Evolutionary conservation across 1,140 invertebrate genomes (phyloP).

Genomic region (Stegodyphus mimosarum): DNA sequence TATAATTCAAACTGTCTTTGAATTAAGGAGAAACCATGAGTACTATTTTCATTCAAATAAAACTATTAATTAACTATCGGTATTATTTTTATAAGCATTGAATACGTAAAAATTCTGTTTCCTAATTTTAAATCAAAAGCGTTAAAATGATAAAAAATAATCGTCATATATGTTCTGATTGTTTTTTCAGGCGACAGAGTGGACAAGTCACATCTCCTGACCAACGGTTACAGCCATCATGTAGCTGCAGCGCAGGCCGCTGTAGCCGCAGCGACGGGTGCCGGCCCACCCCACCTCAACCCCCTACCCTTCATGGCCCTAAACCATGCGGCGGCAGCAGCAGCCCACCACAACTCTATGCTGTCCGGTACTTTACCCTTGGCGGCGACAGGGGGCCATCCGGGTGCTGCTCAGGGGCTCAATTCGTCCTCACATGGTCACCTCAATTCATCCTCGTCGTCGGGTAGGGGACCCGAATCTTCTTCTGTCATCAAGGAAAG

Average conservation of each 20-base stretch:
- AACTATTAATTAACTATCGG: no score
- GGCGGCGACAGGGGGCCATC: constrained; percentile 79
- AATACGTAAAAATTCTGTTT: no score
- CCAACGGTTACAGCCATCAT: constrained; percentile 91
- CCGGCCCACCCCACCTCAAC: constrained; percentile 85
- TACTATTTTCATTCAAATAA: no score
- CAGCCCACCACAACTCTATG: constrained; percentile 76
- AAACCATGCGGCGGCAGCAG: constrained; percentile 73
- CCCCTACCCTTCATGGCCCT: constrained; percentile 78
- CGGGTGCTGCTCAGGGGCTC: constrained; percentile 68
- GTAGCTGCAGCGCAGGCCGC: constrained; percentile 55
- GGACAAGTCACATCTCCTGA: constrained; percentile 90
- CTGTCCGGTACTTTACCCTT: constrained; percentile 76
- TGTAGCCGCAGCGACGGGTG: constrained; percentile 52
- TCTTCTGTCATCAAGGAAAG: constrained; percentile 77
- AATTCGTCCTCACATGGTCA: constrained; percentile 75
- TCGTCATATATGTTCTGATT: no score
- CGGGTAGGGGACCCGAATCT: constrained; percentile 9
- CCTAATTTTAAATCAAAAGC: no score
- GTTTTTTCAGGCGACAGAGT: constrained; percentile 75
- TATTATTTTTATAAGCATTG: no score
- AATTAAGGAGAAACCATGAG: no score
- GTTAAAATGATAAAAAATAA: no score
- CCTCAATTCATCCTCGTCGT: constrained; percentile 42
- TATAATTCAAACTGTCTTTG: no score